These are phyloP conservation scores for Todiramphus chloris DNA, from an alignment of 2,113 vertebrate species.

Conservation along the genomic window DNA sequence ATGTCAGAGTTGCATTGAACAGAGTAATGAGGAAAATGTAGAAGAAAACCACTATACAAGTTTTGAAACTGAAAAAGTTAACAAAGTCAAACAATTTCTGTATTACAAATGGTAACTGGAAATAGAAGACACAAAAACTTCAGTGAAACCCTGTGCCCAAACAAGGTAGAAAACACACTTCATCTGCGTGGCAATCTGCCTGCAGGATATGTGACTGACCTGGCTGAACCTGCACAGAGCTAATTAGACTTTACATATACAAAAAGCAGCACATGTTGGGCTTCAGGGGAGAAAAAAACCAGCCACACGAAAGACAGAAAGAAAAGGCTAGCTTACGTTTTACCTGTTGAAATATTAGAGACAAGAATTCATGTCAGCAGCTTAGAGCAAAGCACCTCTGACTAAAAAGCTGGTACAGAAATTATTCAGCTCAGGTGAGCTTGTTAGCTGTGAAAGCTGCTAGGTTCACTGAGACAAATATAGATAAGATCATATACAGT, in stretches of 20 bases:
- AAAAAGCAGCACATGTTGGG: background rate
- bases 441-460: background rate
- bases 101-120: background rate
- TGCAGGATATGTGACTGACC: background rate
- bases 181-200: background rate
- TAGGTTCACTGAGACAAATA: background rate
- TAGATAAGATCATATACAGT: background rate
- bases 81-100: background rate
- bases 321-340: background rate
- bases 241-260: background rate
- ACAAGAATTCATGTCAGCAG: background rate
- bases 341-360: background rate
- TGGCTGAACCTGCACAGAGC: background rate
- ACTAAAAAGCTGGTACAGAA: background rate
- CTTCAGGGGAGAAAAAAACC: background rate
- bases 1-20: background rate
- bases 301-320: background rate
- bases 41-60: background rate
- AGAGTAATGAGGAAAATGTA: background rate
- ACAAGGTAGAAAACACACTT: accelerated
- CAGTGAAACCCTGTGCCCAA: background rate
- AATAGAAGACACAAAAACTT: background rate
- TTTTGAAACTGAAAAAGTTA: background rate
- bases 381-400: background rate
- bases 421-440: background rate